These are phyloP conservation scores for Prionailurus bengalensis DNA, from an alignment of 2,113 vertebrate species.

Conservation along the genomic window DNA sequence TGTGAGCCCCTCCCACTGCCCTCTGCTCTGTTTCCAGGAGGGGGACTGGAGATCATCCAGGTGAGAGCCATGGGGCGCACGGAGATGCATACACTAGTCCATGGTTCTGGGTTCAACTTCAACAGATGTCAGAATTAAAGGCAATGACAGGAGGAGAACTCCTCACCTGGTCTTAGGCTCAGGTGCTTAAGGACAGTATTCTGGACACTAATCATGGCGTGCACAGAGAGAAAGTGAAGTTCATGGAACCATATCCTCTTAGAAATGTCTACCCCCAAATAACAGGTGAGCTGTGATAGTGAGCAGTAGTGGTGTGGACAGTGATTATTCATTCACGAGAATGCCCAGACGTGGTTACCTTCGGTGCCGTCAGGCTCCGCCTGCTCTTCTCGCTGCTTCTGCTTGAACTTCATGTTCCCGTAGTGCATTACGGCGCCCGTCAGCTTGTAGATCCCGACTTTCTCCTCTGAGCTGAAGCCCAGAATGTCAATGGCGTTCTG, in stretches of 20 bases:
- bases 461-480: slow-evolving; percentile 89
- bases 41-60: background rate
- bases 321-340: background rate
- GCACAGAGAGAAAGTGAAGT: background rate
- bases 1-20: background rate
- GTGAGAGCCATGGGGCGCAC: background rate
- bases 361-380: slow-evolving; percentile 87
- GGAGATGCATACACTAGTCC: background rate
- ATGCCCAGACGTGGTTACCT: slow-evolving; percentile 70
- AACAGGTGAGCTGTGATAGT: background rate
- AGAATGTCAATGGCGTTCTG: slow-evolving; percentile 90
- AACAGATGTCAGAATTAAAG: background rate
- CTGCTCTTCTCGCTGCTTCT: slow-evolving; percentile 90
- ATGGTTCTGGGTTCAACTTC: background rate
- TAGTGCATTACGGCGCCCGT: slow-evolving; percentile 89
- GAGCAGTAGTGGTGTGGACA: background rate
- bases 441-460: slow-evolving; percentile 89
- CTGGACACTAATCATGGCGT: background rate
- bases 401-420: slow-evolving; percentile 91
- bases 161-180: background rate
- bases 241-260: background rate
- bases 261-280: background rate
- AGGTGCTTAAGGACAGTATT: background rate
- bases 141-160: background rate
- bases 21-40: background rate